Base-by-base conservation (phyloP, 2,797 vertebrate species). In the Cottoperca gobio region DNA sequence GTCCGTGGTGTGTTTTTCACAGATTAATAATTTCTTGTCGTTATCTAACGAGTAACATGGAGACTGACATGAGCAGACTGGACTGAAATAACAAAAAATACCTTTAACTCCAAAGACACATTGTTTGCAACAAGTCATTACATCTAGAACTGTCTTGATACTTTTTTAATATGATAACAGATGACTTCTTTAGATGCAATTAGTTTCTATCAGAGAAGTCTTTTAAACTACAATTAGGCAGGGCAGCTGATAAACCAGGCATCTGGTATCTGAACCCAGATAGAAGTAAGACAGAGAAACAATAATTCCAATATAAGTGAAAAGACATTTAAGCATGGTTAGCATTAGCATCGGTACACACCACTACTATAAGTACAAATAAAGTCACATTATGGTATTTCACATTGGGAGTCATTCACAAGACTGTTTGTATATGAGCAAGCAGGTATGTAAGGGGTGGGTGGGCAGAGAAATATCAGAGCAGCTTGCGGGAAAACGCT, bases 331-430 rank as follows among this genome's bases (percentile, higher is more conserved):
- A 62, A 55, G 9, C 50, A 11, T 43, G 37, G 43, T 67, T 67
- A 67, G 65, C 54, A 37, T 64, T 46, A 66, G 59, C 60, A 37
- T 26, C 8, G 37, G 26, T 37, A 40, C 58, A 64, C 57, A 24
- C 35, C 13, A 28, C 13, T 40, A 42, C 81, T 52, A 45, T 68
- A 57, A 26, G 33, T 50, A 35, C 64, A 46, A 87, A 92, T 92
- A 88, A 91, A 91, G 90, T 82, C 67, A 68, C 87, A 82, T 88
- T 89, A 54, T 49, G 66, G 35, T 33, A 14, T 43, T 92, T 90
- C 90, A 85, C 90, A 92, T 87, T 78, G 14, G 91, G 91, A 84
- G 86, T 91, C 92, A 92, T 92, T 89, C 64, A 89, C 62, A 57
- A 76, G 84, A 2, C 48, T 82, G 77, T 76, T 75, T 84, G 76